Evolutionary conservation across 2,113 vertebrate species (phyloP).

Genomic region (Silurus asotus): DNA sequence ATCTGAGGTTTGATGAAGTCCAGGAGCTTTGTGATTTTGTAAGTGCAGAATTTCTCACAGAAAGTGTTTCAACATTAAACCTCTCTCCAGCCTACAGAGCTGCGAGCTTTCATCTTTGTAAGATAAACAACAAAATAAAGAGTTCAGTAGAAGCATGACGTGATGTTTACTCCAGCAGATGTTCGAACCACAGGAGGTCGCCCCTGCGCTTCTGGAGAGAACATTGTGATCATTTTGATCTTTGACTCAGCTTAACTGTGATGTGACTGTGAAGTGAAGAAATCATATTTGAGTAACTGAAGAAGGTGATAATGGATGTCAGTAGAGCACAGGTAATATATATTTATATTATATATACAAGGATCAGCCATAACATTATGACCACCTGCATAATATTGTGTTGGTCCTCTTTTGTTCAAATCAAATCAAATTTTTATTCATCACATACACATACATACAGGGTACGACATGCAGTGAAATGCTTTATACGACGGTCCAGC

Average conservation of each 20-base stretch:
- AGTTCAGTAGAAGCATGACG: not conserved
- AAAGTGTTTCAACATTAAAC: not conserved
- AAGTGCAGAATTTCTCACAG: not conserved
- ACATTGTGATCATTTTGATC: not conserved
- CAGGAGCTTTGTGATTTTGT: not conserved
- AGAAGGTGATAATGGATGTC: not conserved
- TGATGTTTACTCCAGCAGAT: not conserved
- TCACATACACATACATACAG: too few species aligned
- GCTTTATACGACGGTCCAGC: too few species aligned
- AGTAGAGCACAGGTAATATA: too few species aligned
- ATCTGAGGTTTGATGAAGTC: not conserved
- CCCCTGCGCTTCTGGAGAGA: constrained; percentile 15
- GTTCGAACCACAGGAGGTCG: constrained; percentile 62
- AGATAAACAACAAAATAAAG: not conserved
- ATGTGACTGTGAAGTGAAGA: not conserved
- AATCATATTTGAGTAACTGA: not conserved
- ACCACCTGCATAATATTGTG: too few species aligned
- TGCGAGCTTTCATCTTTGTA: not conserved
- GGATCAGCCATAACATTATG: too few species aligned
- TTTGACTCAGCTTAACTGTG: not conserved
- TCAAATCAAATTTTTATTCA: too few species aligned
- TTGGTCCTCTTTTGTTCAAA: too few species aligned
- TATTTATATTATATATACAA: too few species aligned
- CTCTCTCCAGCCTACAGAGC: not conserved
- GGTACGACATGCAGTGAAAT: too few species aligned